These are phyloP conservation scores for Epinephelus coioides DNA, from an alignment of 2,797 vertebrate species.

Conservation along the genomic window DNA sequence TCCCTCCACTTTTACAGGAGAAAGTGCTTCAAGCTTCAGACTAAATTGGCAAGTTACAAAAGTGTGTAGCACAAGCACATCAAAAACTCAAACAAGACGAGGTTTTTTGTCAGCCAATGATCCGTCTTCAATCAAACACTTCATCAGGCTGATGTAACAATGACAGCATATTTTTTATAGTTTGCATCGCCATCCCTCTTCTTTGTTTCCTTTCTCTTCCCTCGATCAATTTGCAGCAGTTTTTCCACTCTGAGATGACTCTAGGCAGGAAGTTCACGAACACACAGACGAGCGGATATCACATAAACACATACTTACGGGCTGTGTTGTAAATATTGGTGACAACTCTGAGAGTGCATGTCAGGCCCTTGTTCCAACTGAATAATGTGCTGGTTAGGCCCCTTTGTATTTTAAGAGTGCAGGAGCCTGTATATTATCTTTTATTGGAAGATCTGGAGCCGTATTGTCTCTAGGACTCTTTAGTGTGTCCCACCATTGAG, in stretches of 20 bases:
- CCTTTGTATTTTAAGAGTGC: conserved; percentile 66
- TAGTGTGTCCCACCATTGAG: background rate
- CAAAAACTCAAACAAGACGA: background rate
- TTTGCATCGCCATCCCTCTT: background rate
- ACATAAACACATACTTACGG: conserved; percentile 15
- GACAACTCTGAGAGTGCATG: conserved; percentile 58
- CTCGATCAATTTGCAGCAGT: background rate
- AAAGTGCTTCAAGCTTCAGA: background rate
- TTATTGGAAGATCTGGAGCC: conserved; percentile 70
- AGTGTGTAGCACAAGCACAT: background rate
- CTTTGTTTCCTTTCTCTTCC: background rate
- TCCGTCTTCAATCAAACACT: background rate
- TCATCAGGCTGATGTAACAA: background rate
- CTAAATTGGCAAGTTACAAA: background rate
- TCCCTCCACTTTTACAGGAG: background rate
- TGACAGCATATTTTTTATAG: background rate
- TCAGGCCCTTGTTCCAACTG: conserved; percentile 38
- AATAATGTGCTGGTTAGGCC: conserved; percentile 61
- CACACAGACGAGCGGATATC: conserved; percentile 37
- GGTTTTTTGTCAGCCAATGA: background rate
- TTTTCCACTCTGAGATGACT: background rate
- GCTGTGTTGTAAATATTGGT: conserved; percentile 71
- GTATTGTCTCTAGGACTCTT: background rate
- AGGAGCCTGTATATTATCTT: conserved; percentile 72
- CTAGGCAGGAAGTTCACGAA: background rate